phyloP scores from a whole-genome alignment of 2,888 invertebrate species.

The Mesodorylaimus sp. region DNA sequence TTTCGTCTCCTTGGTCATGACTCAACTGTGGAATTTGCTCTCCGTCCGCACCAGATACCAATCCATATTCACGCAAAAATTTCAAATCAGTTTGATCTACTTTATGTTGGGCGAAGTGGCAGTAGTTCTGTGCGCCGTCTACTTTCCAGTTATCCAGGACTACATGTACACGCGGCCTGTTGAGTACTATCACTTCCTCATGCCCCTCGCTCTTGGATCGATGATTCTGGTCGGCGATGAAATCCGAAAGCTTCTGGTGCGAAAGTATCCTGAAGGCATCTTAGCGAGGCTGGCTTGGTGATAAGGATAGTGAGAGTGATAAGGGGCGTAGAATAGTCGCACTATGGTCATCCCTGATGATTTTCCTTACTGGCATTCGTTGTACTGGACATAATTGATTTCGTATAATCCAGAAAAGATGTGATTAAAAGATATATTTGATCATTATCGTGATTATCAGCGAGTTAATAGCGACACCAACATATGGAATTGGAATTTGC shows the following conservation, averaged over 20 bases:
- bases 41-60: constrained; percentile 1
- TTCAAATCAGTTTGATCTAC: not conserved
- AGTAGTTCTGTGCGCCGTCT: not conserved
- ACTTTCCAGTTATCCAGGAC: not conserved
- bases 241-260: not conserved
- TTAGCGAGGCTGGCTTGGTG: constrained; percentile 26
- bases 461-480: too few species aligned
- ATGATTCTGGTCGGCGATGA: not conserved
- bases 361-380: too few species aligned
- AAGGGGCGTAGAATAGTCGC: too few species aligned
- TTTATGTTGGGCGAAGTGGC: not conserved
- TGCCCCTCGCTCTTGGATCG: not conserved
- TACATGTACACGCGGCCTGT: not conserved
- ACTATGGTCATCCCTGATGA: too few species aligned
- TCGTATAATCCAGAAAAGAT: too few species aligned
- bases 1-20: constrained; percentile 2
- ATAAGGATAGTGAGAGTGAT: too few species aligned
- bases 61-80: not conserved
- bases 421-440: too few species aligned
- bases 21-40: constrained; percentile 4
- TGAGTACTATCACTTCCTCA: not conserved
- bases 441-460: too few species aligned
- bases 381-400: too few species aligned
- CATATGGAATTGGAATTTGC: too few species aligned
- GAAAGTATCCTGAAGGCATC: not conserved